These are phyloP conservation scores for Smittia aterrima DNA, from an alignment of 2,888 invertebrate genomes.

Conservation along the genomic window DNA sequence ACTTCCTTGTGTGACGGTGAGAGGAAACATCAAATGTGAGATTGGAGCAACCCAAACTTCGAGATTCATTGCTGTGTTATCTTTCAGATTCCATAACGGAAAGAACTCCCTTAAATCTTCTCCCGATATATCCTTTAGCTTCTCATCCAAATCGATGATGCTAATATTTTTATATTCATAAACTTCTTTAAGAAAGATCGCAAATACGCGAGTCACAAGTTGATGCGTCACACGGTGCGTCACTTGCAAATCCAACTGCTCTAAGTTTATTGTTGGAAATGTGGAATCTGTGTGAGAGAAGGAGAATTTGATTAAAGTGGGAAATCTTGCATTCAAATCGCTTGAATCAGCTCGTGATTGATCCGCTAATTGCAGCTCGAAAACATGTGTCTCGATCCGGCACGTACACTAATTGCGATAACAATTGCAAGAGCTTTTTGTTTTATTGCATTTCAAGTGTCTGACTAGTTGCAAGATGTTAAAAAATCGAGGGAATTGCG, in stretches of 20 bases:
- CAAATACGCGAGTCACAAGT: slow-evolving; percentile 59
- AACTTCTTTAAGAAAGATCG: slow-evolving; percentile 58
- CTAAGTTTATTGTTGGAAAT: slow-evolving; percentile 19
- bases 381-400: too few species aligned
- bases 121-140: too few species aligned
- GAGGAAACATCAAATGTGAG: slow-evolving; percentile 55
- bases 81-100: slow-evolving; percentile 45
- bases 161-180: slow-evolving; percentile 52
- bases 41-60: slow-evolving; percentile 70
- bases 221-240: slow-evolving; percentile 59
- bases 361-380: too few species aligned
- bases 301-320: too few species aligned
- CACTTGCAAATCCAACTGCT: slow-evolving; percentile 55
- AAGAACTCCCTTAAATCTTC: too few species aligned
- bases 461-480: too few species aligned
- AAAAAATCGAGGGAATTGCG: too few species aligned
- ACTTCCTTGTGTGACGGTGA: slow-evolving; percentile 43
- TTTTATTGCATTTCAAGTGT: too few species aligned
- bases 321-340: too few species aligned
- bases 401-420: too few species aligned
- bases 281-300: slow-evolving; percentile 24
- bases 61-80: slow-evolving; percentile 62
- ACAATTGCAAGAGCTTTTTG: too few species aligned
- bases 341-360: too few species aligned
- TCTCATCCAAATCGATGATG: slow-evolving; percentile 39